Percentiles rank a stretch among this genome's conserved stretches.
These are phyloP conservation scores for Leucophora obtusa DNA, from an alignment of 2,888 invertebrate species.

Conservation along the genomic window DNA sequence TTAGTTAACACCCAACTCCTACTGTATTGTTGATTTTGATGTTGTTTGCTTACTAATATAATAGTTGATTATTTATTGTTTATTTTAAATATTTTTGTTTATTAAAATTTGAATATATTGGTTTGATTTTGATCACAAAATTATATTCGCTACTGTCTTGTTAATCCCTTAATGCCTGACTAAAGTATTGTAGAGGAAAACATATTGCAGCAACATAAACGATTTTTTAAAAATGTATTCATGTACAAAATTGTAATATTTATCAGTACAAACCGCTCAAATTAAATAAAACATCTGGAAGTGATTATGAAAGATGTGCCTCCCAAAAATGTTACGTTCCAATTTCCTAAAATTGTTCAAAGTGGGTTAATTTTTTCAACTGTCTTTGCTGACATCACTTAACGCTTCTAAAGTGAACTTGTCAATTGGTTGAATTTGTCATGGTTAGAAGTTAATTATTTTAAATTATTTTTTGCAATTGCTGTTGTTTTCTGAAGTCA, in stretches of 20 bases:
- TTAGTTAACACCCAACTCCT: constrained; percentile 63
- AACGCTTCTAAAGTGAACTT: constrained; percentile 29
- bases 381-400: neutral
- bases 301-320: too few relatives aligned
- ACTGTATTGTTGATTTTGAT: constrained; percentile 34
- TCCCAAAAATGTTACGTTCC: too few relatives aligned
- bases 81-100: constrained; percentile 8
- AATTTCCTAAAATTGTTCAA: neutral
- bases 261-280: too few relatives aligned
- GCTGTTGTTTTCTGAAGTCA: constrained; percentile 37
- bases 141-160: neutral
- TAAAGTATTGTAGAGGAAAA: too few relatives aligned
- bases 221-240: too few relatives aligned
- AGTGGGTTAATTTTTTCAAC: constrained; percentile 1
- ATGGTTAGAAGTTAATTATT: constrained; percentile 56
- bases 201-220: too few relatives aligned
- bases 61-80: constrained; percentile 11
- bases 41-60: constrained; percentile 1
- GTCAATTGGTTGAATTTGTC: constrained; percentile 54
- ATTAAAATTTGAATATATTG: constrained; percentile 44
- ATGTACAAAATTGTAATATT: too few relatives aligned
- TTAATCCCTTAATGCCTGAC: constrained; percentile 12
- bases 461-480: constrained; percentile 15
- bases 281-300: too few relatives aligned
- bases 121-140: constrained; percentile 25